Percentiles rank a stretch among this genome's conserved stretches.
phyloP scores from a whole-genome alignment of 2,113 vertebrate genomes.

The Daphoenositta chrysoptera region DNA sequence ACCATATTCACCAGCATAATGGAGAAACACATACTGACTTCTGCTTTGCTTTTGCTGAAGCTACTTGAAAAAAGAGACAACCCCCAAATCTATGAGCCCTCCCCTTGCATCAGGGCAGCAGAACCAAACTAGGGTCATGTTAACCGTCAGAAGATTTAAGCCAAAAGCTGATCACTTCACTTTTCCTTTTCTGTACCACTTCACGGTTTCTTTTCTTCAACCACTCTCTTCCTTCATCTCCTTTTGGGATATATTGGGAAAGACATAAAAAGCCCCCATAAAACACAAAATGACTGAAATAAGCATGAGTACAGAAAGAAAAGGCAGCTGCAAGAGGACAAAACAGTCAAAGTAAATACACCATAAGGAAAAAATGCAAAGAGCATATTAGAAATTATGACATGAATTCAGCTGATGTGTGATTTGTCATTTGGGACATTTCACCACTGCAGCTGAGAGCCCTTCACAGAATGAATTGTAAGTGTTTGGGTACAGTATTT shows the following conservation, averaged over 20 bases:
- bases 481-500: neutral
- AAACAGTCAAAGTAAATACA: neutral
- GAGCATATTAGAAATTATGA: neutral
- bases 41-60: neutral
- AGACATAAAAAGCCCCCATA: neutral
- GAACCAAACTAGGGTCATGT: neutral
- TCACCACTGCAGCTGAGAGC: conserved; percentile 19
- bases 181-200: neutral
- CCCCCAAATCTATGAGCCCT: neutral
- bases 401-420: neutral
- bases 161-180: neutral
- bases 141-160: neutral
- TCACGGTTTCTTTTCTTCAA: neutral
- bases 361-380: neutral
- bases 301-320: neutral
- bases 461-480: neutral
- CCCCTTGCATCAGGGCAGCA: neutral
- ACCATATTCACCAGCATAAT: neutral
- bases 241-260: neutral
- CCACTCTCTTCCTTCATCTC: neutral
- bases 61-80: neutral
- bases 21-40: neutral
- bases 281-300: neutral
- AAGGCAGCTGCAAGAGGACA: conserved; percentile 15
- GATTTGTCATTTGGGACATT: conserved; percentile 12